These are phyloP conservation scores for Abrostola tripartita DNA, from an alignment of 2,888 invertebrate species.

Conservation along the genomic window DNA sequence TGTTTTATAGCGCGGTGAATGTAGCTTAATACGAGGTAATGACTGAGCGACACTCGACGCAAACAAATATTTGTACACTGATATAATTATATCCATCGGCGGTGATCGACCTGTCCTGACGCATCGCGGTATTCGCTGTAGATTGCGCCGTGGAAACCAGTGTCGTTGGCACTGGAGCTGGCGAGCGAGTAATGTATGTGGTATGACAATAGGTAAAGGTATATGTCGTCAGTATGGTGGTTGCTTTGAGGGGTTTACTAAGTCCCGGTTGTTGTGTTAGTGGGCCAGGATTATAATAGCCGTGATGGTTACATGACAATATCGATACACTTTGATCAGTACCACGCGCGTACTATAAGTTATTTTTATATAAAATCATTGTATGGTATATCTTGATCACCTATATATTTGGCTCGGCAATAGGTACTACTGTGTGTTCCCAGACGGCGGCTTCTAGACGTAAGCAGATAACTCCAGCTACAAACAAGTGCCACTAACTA, in stretches of 20 bases:
- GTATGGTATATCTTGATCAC: no score
- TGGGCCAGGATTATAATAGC: background rate
- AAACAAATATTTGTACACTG: slow-evolving; percentile 36
- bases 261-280: background rate
- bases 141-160: slow-evolving; percentile 15
- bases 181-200: slow-evolving; percentile 5
- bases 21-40: slow-evolving; percentile 34
- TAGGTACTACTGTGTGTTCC: no score
- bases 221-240: background rate
- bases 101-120: background rate
- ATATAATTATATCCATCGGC: slow-evolving; percentile 25
- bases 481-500: slow-evolving; percentile 1
- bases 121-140: slow-evolving; percentile 2
- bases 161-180: background rate
- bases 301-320: background rate
- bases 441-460: no score
- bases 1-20: slow-evolving; percentile 26
- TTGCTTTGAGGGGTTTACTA: background rate
- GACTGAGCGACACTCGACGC: slow-evolving; percentile 19
- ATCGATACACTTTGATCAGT: no score
- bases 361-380: no score
- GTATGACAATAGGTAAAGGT: background rate
- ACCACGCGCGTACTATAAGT: no score
- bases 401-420: no score
- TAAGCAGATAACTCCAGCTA: background rate